These are phyloP conservation scores for Scaptodrosophila latifasciaeformis DNA, from an alignment of 2,888 invertebrate species.

Conservation along the genomic window DNA sequence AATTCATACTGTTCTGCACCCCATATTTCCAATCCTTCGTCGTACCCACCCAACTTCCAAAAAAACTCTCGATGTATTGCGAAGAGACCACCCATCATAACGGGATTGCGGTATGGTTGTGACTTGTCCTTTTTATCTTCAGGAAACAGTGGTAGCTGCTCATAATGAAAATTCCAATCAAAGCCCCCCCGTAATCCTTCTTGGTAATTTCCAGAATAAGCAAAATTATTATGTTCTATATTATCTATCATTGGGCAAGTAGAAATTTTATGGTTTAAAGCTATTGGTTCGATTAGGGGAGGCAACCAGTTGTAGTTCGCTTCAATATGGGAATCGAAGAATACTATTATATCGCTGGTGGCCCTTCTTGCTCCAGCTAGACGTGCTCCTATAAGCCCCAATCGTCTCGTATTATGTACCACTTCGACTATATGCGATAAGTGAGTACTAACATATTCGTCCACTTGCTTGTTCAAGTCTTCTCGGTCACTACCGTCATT, in stretches of 20 bases:
- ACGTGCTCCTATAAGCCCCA: slow-evolving; percentile 90
- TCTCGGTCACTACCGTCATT: slow-evolving; percentile 88
- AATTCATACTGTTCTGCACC: slow-evolving; percentile 98
- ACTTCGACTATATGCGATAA: slow-evolving; percentile 81
- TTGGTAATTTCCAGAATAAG: slow-evolving; percentile 88
- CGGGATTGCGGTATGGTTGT: slow-evolving; percentile 80
- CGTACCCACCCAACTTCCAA: slow-evolving; percentile 96
- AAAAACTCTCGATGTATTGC: slow-evolving; percentile 93
- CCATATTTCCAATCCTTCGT: slow-evolving; percentile 94
- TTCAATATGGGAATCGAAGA: slow-evolving; percentile 93
- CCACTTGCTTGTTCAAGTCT: slow-evolving; percentile 83
- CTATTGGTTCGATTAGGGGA: slow-evolving; percentile 83
- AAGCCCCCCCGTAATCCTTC: slow-evolving; percentile 95
- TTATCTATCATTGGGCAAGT: slow-evolving; percentile 98
- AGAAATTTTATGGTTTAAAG: slow-evolving; percentile 85
- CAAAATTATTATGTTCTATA: slow-evolving; percentile 89
- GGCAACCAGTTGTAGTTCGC: slow-evolving; percentile 93
- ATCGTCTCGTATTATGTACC: slow-evolving; percentile 82
- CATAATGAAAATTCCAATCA: slow-evolving; percentile 96
- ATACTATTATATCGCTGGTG: slow-evolving; percentile 85
- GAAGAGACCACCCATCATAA: slow-evolving; percentile 98
- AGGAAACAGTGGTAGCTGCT: slow-evolving; percentile 78
- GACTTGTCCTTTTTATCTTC: slow-evolving; percentile 50
- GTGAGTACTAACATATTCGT: slow-evolving; percentile 81
- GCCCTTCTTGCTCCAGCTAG: slow-evolving; percentile 87